phyloP scores from a whole-genome alignment of 2,888 invertebrate genomes.

The Pristionchus exspectatus region DNA sequence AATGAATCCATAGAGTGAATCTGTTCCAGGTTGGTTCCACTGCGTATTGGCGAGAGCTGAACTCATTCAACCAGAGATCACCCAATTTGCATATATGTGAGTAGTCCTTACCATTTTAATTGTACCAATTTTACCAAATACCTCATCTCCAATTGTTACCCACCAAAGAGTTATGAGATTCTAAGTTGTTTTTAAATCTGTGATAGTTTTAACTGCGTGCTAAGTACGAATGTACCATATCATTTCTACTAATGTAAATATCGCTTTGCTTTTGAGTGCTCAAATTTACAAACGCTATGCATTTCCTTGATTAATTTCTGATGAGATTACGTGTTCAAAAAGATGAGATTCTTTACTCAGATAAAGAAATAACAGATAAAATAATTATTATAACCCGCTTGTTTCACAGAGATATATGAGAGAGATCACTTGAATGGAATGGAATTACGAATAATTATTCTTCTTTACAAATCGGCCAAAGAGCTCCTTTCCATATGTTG shows the following conservation, averaged over 20 bases:
- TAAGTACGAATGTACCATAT: conserved; percentile 16
- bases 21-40: conserved; percentile 63
- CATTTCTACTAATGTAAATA: conserved; percentile 41
- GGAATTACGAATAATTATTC: conserved; percentile 18
- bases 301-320: background rate
- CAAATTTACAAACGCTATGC: conserved; percentile 22
- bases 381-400: background rate
- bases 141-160: background rate
- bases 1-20: background rate
- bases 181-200: background rate
- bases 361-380: conserved; percentile 11
- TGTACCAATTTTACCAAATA: background rate
- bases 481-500: conserved; percentile 51
- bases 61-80: conserved; percentile 68
- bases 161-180: conserved; percentile 13
- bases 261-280: conserved; percentile 22
- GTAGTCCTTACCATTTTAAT: background rate
- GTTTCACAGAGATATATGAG: conserved; percentile 2
- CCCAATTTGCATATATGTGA: conserved; percentile 69
- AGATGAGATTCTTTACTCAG: conserved; percentile 39
- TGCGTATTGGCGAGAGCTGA: conserved; percentile 75
- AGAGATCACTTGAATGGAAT: background rate
- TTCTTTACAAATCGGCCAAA: conserved; percentile 49
- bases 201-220: conserved; percentile 37
- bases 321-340: conserved; percentile 27